Conservation (phyloP, 2,888 invertebrate species). For the Teleiodes luculella region DNA sequence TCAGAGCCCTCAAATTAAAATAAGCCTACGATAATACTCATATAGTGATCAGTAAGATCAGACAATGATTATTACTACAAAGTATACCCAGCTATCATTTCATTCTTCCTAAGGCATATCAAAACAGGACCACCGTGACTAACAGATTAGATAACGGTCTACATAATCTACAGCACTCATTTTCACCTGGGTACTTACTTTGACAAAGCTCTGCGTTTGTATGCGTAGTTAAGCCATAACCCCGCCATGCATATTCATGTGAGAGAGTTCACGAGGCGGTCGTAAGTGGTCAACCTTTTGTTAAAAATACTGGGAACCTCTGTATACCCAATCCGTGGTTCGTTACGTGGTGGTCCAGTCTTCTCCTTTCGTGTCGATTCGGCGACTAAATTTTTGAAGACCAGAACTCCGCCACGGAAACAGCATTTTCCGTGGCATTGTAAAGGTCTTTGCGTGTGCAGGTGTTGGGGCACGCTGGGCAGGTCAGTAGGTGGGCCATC, state of each 20-base stretch:
- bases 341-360: background rate
- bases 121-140: conserved; percentile 39
- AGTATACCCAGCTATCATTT: too few species aligned
- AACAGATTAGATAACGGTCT: conserved; percentile 50
- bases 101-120: background rate
- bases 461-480: too few species aligned
- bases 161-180: conserved; percentile 40
- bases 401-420: too few species aligned
- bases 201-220: conserved; percentile 37
- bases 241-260: conserved; percentile 36
- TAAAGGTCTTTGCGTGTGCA: too few species aligned
- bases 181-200: conserved; percentile 32
- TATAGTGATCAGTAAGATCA: too few species aligned
- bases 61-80: too few species aligned
- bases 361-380: too few species aligned
- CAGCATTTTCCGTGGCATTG: too few species aligned
- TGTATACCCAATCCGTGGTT: background rate
- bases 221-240: conserved; percentile 26
- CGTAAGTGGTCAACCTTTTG: conserved; percentile 23
- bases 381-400: too few species aligned
- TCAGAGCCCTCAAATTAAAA: too few species aligned
- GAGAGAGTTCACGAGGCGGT: conserved; percentile 25
- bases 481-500: too few species aligned
- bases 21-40: too few species aligned
- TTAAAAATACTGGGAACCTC: conserved; percentile 9